These are phyloP conservation scores for Eristalis pertinax DNA, from an alignment of 2,888 invertebrate species.

Conservation along the genomic window DNA sequence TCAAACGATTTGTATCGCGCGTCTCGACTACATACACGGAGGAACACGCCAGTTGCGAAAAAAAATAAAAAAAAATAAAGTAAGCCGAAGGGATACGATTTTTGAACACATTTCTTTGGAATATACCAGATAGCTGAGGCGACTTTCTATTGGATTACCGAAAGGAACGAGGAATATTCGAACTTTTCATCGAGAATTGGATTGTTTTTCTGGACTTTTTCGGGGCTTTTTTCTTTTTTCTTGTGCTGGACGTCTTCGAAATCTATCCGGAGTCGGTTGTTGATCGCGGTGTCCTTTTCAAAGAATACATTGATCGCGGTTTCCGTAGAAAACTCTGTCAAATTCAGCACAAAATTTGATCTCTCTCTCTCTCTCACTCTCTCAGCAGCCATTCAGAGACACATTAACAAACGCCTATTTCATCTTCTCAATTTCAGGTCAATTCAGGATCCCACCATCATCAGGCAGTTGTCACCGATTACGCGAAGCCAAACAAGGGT, in stretches of 20 bases:
- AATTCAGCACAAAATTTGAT: neutral
- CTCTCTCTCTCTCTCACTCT: too few species aligned
- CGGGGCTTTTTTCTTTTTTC: too few species aligned
- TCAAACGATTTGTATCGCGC: slow-evolving; percentile 76
- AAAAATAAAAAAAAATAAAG: slow-evolving; percentile 39
- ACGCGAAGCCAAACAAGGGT: slow-evolving; percentile 87
- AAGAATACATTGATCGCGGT: too few species aligned
- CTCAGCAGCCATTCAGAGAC: too few species aligned
- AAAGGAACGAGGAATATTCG: neutral
- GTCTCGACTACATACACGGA: slow-evolving; percentile 61
- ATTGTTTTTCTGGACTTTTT: too few species aligned
- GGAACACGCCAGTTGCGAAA: slow-evolving; percentile 3
- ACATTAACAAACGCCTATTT: neutral
- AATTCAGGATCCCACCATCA: slow-evolving; percentile 84
- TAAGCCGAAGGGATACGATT: slow-evolving; percentile 27
- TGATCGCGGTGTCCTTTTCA: too few species aligned
- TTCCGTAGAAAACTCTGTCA: too few species aligned
- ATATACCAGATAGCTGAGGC: neutral
- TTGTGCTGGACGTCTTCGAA: neutral
- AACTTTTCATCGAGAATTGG: neutral
- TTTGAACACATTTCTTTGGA: neutral
- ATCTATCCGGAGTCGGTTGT: neutral
- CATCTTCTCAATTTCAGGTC: slow-evolving; percentile 82
- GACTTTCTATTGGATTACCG: slow-evolving; percentile 16
- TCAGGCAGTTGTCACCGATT: slow-evolving; percentile 86